These are phyloP conservation scores for Rhabditoides inermis DNA, from an alignment of 2,888 invertebrate species.

Conservation along the genomic window DNA sequence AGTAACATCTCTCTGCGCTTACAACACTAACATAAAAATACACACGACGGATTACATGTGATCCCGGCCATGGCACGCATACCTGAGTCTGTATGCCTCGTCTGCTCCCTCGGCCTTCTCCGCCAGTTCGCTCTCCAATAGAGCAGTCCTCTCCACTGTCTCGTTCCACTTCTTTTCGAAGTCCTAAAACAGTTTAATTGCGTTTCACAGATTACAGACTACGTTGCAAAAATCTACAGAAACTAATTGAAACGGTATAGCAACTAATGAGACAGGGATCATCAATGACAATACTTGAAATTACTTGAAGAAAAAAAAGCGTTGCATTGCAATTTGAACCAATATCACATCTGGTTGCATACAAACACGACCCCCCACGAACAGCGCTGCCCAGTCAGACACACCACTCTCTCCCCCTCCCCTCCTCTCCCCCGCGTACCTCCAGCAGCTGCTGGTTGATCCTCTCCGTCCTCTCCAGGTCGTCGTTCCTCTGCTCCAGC, in stretches of 20 bases:
- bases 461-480: constrained; percentile 18
- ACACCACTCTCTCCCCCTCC: too few relatives aligned
- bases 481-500: constrained; percentile 26
- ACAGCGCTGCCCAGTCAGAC: too few relatives aligned
- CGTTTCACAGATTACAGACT: too few relatives aligned
- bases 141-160: constrained; percentile 20
- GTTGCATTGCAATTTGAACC: background rate
- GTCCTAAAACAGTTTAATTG: too few relatives aligned
- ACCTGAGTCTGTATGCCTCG: constrained; percentile 22
- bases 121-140: constrained; percentile 23
- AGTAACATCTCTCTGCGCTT: too few relatives aligned
- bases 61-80: background rate
- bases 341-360: background rate
- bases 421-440: constrained; percentile 14
- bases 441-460: constrained; percentile 21
- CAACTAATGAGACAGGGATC: too few relatives aligned
- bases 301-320: background rate
- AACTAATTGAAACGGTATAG: too few relatives aligned
- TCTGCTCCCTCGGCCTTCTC: constrained; percentile 22
- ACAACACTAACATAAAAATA: too few relatives aligned
- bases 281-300: background rate
- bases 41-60: too few relatives aligned
- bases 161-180: constrained; percentile 15
- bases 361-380: too few relatives aligned
- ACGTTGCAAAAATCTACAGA: too few relatives aligned